Base-by-base conservation (phyloP, 2,797 vertebrate species). In the Thalassophryne amazonica region DNA sequence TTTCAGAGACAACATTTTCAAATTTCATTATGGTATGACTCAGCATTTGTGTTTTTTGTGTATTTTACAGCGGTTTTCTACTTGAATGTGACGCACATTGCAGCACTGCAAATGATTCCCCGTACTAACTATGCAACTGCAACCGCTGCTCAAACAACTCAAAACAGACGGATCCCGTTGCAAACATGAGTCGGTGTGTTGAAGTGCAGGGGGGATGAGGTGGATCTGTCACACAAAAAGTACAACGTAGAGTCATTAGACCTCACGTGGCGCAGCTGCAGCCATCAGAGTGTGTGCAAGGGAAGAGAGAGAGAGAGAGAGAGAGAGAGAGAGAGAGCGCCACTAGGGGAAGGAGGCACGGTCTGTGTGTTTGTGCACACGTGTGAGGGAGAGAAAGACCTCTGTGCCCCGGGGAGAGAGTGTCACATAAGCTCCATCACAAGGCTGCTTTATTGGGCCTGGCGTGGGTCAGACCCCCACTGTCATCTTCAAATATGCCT, bases 401-500 rank as follows among this genome's bases (percentile, higher is more conserved):
- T 72, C 60, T 8, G 55, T 66, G 75, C 86, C 78, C 73, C 48
- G 32, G 79, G 81, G 81, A 87, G 51, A 63, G 73, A 60, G 77
- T 86, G 88, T 90, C 89, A 89, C 83, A 86, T 85, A 85, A 84
- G 81, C 81, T 89, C 86, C 83, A 88, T 85, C 64, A 84, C 81
- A 85, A 78, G 80, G 72, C 79, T 71, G 73, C 77, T 88, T 90
- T 86, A 91, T 90, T 86, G 87, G 85, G 79, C 78, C 67, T 87
- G 86, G 86, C 86, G 81, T 85, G 84, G 87, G 85, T 85, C 81
- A 84, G 81, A 81, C 84, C 84, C 86, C 83, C 64, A 85, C 86
- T 87, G 86, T 88, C 86, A 85, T 79, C 82, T 85, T 85, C 85
- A 86, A 90, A 91, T 90, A 88, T 89, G 87, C 84, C 83, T 48